These are phyloP conservation scores for Lathronympha strigana DNA, from an alignment of 2,888 invertebrate genomes.

Conservation along the genomic window DNA sequence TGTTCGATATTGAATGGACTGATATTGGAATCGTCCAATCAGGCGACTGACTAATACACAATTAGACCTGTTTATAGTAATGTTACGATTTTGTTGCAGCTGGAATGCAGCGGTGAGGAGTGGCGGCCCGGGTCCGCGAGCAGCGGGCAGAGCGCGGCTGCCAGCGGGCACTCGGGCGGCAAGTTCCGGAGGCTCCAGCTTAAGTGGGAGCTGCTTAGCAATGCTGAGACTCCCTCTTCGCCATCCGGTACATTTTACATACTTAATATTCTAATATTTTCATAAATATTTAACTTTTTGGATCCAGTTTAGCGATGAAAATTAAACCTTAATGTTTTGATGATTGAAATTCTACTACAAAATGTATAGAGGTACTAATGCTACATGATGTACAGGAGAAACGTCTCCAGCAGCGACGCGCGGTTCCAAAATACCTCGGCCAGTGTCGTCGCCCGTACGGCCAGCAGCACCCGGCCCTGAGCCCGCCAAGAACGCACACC, in stretches of 20 bases:
- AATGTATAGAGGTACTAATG: background rate
- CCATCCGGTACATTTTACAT: conserved; percentile 67
- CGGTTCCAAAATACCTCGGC: conserved; percentile 90
- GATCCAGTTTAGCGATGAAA: no score
- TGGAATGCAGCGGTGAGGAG: conserved; percentile 79
- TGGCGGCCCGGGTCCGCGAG: conserved; percentile 77
- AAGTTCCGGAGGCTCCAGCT: conserved; percentile 90
- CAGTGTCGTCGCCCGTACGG: conserved; percentile 89
- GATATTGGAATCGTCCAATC: background rate
- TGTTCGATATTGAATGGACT: no score
- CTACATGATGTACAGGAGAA: conserved; percentile 60
- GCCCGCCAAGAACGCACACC: conserved; percentile 74
- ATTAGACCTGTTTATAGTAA: background rate
- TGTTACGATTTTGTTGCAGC: conserved; percentile 50
- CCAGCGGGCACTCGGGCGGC: conserved; percentile 84
- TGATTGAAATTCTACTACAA: no score
- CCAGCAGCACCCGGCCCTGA: conserved; percentile 78
- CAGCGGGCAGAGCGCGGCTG: conserved; percentile 74
- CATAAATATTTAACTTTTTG: no score
- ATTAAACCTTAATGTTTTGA: no score
- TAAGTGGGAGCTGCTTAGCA: conserved; percentile 91
- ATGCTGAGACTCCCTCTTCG: conserved; percentile 72
- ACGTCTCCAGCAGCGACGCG: conserved; percentile 76
- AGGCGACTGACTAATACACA: background rate
- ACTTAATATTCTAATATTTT: background rate